Base-by-base conservation (phyloP, 2,888 invertebrate species). In the Carabus problematicus region DNA sequence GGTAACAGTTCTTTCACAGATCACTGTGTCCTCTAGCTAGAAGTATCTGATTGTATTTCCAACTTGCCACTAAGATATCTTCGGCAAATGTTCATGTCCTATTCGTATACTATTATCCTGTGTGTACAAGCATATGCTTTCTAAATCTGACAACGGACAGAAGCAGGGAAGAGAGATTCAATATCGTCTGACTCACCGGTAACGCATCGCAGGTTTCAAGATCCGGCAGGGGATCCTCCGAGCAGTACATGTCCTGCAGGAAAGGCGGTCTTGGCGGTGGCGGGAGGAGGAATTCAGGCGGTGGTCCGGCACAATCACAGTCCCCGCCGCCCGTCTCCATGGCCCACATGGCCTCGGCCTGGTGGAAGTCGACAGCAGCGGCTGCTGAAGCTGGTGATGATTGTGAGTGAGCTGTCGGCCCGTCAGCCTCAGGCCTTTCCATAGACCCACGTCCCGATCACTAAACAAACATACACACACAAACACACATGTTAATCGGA, bases 291-390 rank as follows among this genome's bases (percentile, higher is more conserved):
- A 91, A 91, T 83, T 89, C 88, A 72, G 91, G 91, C 77, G 90
- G 90, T 76, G 89, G 89, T 77, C 90, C 90, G 75, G 89, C 86
- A 84, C 91, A 91, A 82, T 91, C 91, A 82, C 90, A 91, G 84
- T 91, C 89, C 43, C 85, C 86, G 83, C 88, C 84, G 81, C 88
- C 89, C 83, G 87, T 85, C 79, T 88, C 87, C 82, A 89, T 85
- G 83, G 80, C 89, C 89, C 90, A 89, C 89, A 90, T 89, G 85
- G 84, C 85, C 80, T 78, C 76, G 77, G 82, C 83, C 82, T 84
- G 52, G 9, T 52, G 52, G 16, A 18, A 19, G 67, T 59, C 45
- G 59, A 45, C 40, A 49, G 67, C 59, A 45, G 67, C 41, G 55
- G 64, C 42, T 75, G 77, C 75, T 69, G 78, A 76, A 70, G 75